phyloP scores from a whole-genome alignment of 1,140 invertebrate genomes.

The Caenorhabditis latens region DNA sequence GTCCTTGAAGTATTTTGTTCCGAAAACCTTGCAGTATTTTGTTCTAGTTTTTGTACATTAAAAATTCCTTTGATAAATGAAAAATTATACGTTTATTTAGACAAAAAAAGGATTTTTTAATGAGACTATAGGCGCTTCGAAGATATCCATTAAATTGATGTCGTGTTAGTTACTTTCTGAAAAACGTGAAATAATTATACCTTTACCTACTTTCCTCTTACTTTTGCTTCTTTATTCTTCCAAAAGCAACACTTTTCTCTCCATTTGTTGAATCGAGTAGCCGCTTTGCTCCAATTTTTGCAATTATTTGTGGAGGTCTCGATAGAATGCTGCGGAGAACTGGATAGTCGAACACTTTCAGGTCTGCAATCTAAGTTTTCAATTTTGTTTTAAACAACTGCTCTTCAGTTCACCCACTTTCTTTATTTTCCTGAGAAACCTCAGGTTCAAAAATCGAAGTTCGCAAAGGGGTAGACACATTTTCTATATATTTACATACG shows the following conservation, averaged over 20 bases:
- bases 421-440: background rate
- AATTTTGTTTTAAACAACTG: background rate
- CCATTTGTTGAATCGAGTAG: conserved; percentile 33
- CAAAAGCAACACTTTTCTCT: background rate
- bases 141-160: background rate
- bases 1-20: too few relatives aligned
- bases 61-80: too few relatives aligned
- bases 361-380: conserved; percentile 25
- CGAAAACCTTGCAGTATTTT: too few relatives aligned
- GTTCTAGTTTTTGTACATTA: too few relatives aligned
- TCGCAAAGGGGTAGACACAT: background rate
- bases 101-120: too few relatives aligned
- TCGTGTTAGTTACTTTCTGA: background rate
- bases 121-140: background rate
- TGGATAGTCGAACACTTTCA: conserved; percentile 19
- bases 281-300: conserved; percentile 19
- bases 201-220: background rate
- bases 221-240: background rate
- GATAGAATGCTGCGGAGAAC: conserved; percentile 32
- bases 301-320: background rate
- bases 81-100: too few relatives aligned
- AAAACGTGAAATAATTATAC: background rate
- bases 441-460: background rate
- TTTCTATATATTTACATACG: background rate
- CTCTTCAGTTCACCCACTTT: background rate